Conservation (phyloP, 2,113 vertebrate species). For the Serinus canaria region DNA sequence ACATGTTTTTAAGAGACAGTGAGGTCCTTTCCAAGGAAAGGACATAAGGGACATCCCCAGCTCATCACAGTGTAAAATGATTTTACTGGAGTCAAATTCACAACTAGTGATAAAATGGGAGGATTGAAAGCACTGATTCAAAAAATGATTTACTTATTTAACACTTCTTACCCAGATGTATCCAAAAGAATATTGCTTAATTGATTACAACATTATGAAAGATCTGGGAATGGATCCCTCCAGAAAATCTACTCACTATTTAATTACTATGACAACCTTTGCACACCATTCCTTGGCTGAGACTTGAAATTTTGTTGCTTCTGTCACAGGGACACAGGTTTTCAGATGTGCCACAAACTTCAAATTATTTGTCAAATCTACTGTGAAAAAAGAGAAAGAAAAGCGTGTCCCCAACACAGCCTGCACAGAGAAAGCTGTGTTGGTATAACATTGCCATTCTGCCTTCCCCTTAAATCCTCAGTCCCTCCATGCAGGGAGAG, state of each 20-base stretch:
- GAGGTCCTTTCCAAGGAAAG: not conserved
- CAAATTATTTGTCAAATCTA: not conserved
- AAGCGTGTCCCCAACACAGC: not conserved
- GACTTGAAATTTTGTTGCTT: not conserved
- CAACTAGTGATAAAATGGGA: not conserved
- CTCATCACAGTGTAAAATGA: not conserved
- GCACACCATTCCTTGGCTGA: not conserved
- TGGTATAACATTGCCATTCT: not conserved
- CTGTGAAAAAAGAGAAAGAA: not conserved
- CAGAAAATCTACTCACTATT: not conserved
- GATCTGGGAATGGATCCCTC: not conserved
- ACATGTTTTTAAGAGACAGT: not conserved
- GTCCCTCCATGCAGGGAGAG: not conserved
- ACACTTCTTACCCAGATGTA: not conserved
- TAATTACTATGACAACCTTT: not conserved
- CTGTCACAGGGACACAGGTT: not conserved
- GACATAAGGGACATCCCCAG: not conserved
- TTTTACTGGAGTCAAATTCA: not conserved
- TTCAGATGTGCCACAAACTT: not conserved
- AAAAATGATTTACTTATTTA: not conserved
- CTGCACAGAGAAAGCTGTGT: not conserved
- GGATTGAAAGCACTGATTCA: not conserved
- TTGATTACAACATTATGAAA: not conserved
- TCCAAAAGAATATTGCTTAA: not conserved
- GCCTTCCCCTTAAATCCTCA: not conserved